Percentiles rank a stretch among this genome's conserved stretches.
These are phyloP conservation scores for Papilio machaon DNA, from an alignment of 1,140 invertebrate genomes.

Conservation along the genomic window DNA sequence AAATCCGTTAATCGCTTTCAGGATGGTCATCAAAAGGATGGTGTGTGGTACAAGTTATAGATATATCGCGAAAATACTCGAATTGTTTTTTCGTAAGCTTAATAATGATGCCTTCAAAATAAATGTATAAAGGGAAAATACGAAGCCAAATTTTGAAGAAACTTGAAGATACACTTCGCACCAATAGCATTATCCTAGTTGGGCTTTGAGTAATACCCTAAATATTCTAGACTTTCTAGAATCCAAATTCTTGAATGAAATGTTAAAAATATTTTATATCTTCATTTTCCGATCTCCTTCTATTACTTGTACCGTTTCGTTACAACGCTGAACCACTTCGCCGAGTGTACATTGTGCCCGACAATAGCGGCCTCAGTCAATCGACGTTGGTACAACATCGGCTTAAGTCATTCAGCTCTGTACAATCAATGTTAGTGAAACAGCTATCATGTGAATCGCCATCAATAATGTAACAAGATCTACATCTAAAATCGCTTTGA, in stretches of 20 bases:
- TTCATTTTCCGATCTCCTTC: neutral
- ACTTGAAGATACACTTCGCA: neutral
- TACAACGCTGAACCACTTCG: slow-evolving; percentile 40
- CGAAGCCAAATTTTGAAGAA: neutral
- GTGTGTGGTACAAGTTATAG: slow-evolving; percentile 8
- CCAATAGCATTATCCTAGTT: too few species aligned
- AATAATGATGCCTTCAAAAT: neutral
- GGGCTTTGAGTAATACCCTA: too few species aligned
- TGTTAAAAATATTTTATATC: neutral
- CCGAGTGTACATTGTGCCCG: slow-evolving; percentile 50
- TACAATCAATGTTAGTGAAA: slow-evolving; percentile 45
- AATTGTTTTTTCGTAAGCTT: neutral
- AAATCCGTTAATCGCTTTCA: slow-evolving; percentile 31
- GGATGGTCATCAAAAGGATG: slow-evolving; percentile 22
- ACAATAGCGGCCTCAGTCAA: slow-evolving; percentile 49
- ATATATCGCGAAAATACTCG: neutral
- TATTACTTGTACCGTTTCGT: slow-evolving; percentile 10
- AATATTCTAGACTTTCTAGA: too few species aligned
- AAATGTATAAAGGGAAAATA: too few species aligned
- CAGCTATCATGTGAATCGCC: slow-evolving; percentile 47
- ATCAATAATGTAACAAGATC: slow-evolving; percentile 42
- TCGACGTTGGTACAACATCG: slow-evolving; percentile 51
- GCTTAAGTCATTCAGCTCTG: slow-evolving; percentile 52
- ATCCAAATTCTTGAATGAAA: neutral
- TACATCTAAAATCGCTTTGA: neutral